Percentiles rank a stretch among this genome's conserved stretches.
phyloP scores from a whole-genome alignment of 2,888 invertebrate genomes.

The Eupelmus urozonus region DNA sequence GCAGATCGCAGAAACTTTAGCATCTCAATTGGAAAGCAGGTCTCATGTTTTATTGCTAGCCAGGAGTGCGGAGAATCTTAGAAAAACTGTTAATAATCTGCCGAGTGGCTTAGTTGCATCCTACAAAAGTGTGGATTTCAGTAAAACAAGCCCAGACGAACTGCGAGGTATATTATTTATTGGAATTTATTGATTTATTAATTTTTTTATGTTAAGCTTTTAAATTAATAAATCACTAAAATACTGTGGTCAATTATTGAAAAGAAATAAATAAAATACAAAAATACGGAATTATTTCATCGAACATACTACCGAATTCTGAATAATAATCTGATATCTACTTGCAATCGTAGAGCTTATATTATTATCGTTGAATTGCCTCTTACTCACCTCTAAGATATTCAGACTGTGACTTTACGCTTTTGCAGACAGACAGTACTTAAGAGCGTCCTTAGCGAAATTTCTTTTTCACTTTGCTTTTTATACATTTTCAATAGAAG shows the following conservation, averaged over 20 bases:
- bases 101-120: conserved; percentile 78
- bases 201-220: neutral
- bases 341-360: too few relatives aligned
- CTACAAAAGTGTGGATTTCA: conserved; percentile 76
- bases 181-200: neutral
- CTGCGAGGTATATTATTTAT: conserved; percentile 35
- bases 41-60: conserved; percentile 89
- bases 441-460: too few relatives aligned
- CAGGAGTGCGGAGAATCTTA: conserved; percentile 83
- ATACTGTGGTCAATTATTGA: conserved; percentile 60
- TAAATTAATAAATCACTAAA: conserved; percentile 53
- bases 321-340: too few relatives aligned
- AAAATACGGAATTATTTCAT: conserved; percentile 66
- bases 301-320: too few relatives aligned
- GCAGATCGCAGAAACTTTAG: conserved; percentile 86
- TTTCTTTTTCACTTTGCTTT: too few relatives aligned
- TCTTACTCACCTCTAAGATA: too few relatives aligned
- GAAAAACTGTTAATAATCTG: conserved; percentile 80
- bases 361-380: too few relatives aligned
- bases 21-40: conserved; percentile 80
- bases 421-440: too few relatives aligned
- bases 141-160: conserved; percentile 58
- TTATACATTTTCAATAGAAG: too few relatives aligned
- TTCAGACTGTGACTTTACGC: too few relatives aligned
- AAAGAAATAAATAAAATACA: conserved; percentile 31